These are phyloP conservation scores for Sapayoa aenigma DNA, from an alignment of 2,113 vertebrate species.

Conservation along the genomic window DNA sequence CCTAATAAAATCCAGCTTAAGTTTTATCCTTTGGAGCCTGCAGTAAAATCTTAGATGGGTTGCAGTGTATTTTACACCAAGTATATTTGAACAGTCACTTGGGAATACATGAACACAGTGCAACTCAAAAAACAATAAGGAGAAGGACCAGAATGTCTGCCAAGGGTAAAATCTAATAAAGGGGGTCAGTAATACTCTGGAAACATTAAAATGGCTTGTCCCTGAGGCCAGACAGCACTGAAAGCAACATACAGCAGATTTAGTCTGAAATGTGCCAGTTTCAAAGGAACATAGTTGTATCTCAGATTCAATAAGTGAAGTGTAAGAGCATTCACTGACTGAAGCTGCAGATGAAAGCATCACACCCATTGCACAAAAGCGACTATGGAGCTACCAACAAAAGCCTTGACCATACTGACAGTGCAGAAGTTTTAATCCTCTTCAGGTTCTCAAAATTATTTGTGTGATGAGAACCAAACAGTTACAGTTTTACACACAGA, in stretches of 20 bases:
- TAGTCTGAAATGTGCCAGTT: not conserved
- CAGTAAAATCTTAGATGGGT: not conserved
- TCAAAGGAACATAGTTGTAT: not conserved
- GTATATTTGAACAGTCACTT: not conserved
- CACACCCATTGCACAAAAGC: not conserved
- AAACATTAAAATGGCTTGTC: not conserved
- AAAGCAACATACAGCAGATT: not conserved
- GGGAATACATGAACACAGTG: not conserved
- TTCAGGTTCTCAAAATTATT: not conserved
- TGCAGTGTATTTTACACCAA: not conserved
- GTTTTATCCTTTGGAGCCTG: not conserved
- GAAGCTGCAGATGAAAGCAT: not conserved
- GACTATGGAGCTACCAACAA: not conserved
- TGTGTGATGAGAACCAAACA: not conserved
- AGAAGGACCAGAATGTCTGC: not conserved
- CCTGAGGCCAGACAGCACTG: not conserved
- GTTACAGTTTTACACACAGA: not conserved
- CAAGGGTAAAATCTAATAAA: constrained; percentile 37
- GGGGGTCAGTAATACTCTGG: not conserved
- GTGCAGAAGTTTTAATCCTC: not conserved
- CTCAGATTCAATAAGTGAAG: not conserved
- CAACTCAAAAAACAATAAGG: constrained; percentile 30
- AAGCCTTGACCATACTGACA: not conserved
- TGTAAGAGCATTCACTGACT: not conserved
- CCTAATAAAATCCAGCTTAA: not conserved